phyloP scores from a whole-genome alignment of 2,888 invertebrate species.

The Prenolepis imparis region DNA sequence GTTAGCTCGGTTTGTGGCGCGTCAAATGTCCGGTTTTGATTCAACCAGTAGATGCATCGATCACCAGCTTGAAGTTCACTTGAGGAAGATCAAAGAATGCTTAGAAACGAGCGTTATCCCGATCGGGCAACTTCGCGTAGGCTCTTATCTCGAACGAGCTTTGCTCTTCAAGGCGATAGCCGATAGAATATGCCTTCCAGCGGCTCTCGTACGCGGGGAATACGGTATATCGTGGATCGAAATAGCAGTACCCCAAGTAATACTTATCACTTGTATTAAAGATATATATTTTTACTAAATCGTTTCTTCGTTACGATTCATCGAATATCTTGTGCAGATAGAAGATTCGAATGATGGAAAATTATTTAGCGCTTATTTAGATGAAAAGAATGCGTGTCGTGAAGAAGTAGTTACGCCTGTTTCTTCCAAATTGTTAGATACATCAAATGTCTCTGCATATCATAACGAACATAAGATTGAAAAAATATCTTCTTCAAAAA shows the following conservation, averaged over 20 bases:
- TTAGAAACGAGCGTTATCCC: conserved; percentile 88
- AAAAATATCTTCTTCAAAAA: not conserved
- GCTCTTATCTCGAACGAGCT: conserved; percentile 89
- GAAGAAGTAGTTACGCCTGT: conserved; percentile 37
- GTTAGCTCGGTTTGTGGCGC: conserved; percentile 81
- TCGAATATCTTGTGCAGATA: conserved; percentile 25
- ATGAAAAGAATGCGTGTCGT: conserved; percentile 5
- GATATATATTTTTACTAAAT: not conserved
- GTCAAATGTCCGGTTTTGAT: conserved; percentile 80
- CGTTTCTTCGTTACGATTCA: not conserved
- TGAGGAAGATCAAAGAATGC: conserved; percentile 77
- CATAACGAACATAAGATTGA: not conserved
- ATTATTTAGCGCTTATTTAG: conserved; percentile 25
- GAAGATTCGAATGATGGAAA: conserved; percentile 40
- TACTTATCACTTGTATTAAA: not conserved
- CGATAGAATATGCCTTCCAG: conserved; percentile 89
- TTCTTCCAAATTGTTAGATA: not conserved
- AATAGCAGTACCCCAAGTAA: conserved; percentile 87
- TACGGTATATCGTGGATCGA: conserved; percentile 89
- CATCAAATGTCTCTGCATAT: not conserved
- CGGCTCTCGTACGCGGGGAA: conserved; percentile 88
- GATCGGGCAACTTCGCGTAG: conserved; percentile 88
- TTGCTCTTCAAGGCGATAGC: conserved; percentile 90
- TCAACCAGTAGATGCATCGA: conserved; percentile 73
- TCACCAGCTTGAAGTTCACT: conserved; percentile 81